Base-by-base conservation (phyloP, 2,113 vertebrate genomes). In the Tupaia chinensis region DNA sequence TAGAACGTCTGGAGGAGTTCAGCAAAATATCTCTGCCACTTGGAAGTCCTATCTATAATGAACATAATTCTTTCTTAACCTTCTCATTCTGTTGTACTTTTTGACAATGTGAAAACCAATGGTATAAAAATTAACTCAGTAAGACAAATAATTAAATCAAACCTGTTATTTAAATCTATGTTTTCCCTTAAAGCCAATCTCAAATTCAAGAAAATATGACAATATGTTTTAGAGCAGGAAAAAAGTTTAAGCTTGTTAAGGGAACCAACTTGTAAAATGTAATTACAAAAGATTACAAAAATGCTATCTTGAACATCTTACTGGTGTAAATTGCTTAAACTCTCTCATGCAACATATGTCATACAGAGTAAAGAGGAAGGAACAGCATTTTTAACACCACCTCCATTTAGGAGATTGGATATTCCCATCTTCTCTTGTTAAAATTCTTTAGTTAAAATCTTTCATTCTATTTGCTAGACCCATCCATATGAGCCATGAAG, bases 301-400 rank as follows among this genome's bases (percentile, higher is more conserved):
- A 96, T 60, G 89, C 90, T 96, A 95, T 96, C 96, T 94, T 13
- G 22, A 82, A 92, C 89, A 95, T 93, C 96, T 92, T 82, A 84
- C 91, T 97, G 93, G 93, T 93, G 17, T 27, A 78, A 91, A 87
- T 95, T 96, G 93, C 94, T 83, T 70, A 93, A 97, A 96, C 60
- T 68, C 32, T 94, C 69, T 83, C 93, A 93, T 82, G 92, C 84
- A 96, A 96, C 92, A 94, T 83, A 84, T 93, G 95, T 77, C 93
- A 94, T 95, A 92, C 69, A 72, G 85, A 94, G 95, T 73, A 77
- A 96, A 97, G 97, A 96, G 92, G 97, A 97, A 97, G 97, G 70
- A 95, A 83, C 54, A 78, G 70, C 72, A 93, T 92, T 95, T 94
- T 93, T n/a, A 95, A 94, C 81, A 79, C 56, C 68, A 82, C 58